Conservation (phyloP, 2,797 vertebrate genomes). For the Parotocinclus haroldoi region DNA sequence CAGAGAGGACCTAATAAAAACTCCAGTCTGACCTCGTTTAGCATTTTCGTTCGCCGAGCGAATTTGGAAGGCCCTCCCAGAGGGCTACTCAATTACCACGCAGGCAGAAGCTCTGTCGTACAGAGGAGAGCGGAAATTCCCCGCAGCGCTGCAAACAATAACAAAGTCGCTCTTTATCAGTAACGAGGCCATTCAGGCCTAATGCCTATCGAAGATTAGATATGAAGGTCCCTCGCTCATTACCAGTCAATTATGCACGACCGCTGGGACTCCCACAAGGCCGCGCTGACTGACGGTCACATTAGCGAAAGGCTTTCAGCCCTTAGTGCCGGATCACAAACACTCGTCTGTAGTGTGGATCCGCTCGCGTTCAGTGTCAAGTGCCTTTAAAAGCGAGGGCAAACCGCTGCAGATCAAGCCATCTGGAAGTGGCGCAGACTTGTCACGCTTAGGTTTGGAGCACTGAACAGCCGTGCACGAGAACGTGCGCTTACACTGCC, state of each 20-base stretch:
- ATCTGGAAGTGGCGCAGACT: conserved; percentile 2
- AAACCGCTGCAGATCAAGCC: neutral
- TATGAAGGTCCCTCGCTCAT: conserved; percentile 60
- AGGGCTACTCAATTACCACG: conserved; percentile 66
- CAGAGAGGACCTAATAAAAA: too few species aligned
- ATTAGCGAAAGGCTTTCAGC: conserved; percentile 22
- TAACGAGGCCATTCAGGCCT: conserved; percentile 51
- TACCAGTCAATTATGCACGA: conserved; percentile 60
- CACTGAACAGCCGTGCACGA: neutral
- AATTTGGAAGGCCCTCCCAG: conserved; percentile 54
- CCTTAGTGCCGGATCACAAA: conserved; percentile 3
- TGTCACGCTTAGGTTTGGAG: neutral
- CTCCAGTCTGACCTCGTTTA: too few species aligned
- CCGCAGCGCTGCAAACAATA: conserved; percentile 53
- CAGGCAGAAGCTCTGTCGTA: conserved; percentile 42
- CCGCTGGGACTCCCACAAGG: conserved; percentile 34
- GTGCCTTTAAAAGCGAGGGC: neutral
- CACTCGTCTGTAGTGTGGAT: conserved; percentile 25
- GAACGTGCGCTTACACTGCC: conserved; percentile 15
- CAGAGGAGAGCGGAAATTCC: conserved; percentile 49
- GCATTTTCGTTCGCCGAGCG: conserved; percentile 29
- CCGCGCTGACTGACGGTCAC: conserved; percentile 19
- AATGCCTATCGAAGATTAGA: conserved; percentile 67
- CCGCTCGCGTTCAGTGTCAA: neutral
- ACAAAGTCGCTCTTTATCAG: conserved; percentile 63